Percentiles rank a stretch among this genome's conserved stretches.
Conservation (phyloP, 1,140 invertebrate species). For the Teleopsis dalmanni region DNA sequence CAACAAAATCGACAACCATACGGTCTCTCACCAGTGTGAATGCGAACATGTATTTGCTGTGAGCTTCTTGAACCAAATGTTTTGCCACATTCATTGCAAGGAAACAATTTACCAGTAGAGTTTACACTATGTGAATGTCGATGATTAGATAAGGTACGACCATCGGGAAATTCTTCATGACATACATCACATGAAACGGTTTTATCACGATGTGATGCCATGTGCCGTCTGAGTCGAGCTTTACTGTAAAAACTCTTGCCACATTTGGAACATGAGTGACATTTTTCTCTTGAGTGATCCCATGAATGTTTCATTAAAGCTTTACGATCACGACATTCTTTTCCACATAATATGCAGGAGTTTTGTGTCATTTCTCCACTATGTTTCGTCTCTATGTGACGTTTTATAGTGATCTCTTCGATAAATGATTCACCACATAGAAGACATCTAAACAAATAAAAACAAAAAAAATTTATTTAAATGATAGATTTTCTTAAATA, state of each 20-base stretch:
- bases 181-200: conserved; percentile 62
- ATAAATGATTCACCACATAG: conserved; percentile 39
- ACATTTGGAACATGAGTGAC: conserved; percentile 56
- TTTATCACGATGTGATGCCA: conserved; percentile 63
- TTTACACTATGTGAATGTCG: conserved; percentile 57
- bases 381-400: conserved; percentile 32
- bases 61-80: conserved; percentile 84
- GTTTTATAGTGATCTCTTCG: conserved; percentile 38
- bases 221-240: conserved; percentile 55
- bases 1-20: conserved; percentile 96
- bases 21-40: conserved; percentile 70
- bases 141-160: conserved; percentile 61
- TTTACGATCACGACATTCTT: conserved; percentile 60
- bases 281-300: conserved; percentile 54
- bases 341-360: conserved; percentile 59
- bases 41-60: conserved; percentile 83
- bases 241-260: conserved; percentile 64
- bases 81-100: conserved; percentile 77
- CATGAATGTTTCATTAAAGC: conserved; percentile 61
- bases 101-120: conserved; percentile 59
- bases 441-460: conserved; percentile 28
- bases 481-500: too few relatives aligned
- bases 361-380: conserved; percentile 33
- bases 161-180: conserved; percentile 63
- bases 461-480: conserved; percentile 2